Conservation (phyloP, 2,113 vertebrate genomes). For the Barnardius zonarius region DNA sequence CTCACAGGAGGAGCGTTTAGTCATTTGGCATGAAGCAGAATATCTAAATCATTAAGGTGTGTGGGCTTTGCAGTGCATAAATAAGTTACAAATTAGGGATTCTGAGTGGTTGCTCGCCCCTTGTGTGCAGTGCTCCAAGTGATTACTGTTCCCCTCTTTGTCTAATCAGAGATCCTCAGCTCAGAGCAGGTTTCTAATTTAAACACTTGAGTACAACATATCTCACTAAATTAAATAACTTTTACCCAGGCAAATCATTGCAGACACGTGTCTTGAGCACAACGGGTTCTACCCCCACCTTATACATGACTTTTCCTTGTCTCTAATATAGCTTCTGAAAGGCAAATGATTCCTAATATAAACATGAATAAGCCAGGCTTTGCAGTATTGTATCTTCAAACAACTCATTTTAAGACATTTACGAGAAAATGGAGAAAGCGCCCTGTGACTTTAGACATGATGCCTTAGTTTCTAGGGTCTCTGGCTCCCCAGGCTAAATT, state of each 20-base stretch:
- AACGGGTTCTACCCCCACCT: not conserved
- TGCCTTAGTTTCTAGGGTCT: not conserved
- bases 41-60: not conserved
- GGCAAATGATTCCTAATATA: not conserved
- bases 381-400: not conserved
- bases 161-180: slow-evolving; percentile 34
- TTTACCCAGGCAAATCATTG: slow-evolving; percentile 6
- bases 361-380: not conserved
- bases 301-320: not conserved
- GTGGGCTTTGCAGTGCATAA: slow-evolving; percentile 24
- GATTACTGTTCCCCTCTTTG: not conserved
- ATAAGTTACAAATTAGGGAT: slow-evolving; percentile 17
- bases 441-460: not conserved
- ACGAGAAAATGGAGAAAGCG: not conserved
- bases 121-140: not conserved
- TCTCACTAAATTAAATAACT: slow-evolving; percentile 39
- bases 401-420: not conserved
- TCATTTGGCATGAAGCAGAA: not conserved
- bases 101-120: not conserved
- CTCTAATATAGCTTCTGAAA: not conserved
- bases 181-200: slow-evolving; percentile 30
- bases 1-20: not conserved
- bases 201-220: not conserved
- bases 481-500: not conserved
- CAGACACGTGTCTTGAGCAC: not conserved